phyloP scores from a whole-genome alignment of 2,888 invertebrate genomes.

The Temnothorax rugatulus region DNA sequence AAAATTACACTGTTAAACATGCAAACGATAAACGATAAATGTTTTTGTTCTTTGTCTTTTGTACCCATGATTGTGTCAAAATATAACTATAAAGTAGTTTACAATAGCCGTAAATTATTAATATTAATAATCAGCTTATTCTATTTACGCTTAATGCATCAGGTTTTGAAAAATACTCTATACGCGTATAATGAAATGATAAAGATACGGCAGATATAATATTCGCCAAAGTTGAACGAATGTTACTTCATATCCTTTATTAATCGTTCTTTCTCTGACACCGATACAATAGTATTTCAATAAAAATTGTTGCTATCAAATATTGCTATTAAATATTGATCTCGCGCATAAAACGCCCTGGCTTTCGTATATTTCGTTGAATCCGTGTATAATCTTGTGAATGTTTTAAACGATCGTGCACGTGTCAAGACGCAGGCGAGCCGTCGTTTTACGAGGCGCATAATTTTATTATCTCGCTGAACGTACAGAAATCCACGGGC shows the following conservation, averaged over 20 bases:
- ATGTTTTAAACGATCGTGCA: slow-evolving; percentile 26
- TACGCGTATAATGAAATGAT: neutral
- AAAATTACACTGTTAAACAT: slow-evolving; percentile 22
- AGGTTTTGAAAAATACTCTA: neutral
- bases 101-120: neutral
- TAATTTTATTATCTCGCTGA: slow-evolving; percentile 47
- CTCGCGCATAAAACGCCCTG: neutral
- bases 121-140: slow-evolving; percentile 21
- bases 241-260: slow-evolving; percentile 12
- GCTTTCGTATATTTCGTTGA: neutral
- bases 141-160: neutral
- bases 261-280: neutral
- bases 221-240: neutral
- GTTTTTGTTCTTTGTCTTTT: neutral
- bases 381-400: slow-evolving; percentile 29
- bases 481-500: slow-evolving; percentile 12
- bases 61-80: neutral
- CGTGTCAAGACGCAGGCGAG: slow-evolving; percentile 35
- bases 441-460: slow-evolving; percentile 50
- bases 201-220: neutral
- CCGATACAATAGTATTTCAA: slow-evolving; percentile 4
- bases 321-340: slow-evolving; percentile 24
- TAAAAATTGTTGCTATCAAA: slow-evolving; percentile 18
- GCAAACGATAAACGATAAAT: neutral
- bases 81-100: neutral